These are phyloP conservation scores for Ptilorrhoa leucosticta DNA, from an alignment of 2,113 vertebrate genomes.

Conservation along the genomic window DNA sequence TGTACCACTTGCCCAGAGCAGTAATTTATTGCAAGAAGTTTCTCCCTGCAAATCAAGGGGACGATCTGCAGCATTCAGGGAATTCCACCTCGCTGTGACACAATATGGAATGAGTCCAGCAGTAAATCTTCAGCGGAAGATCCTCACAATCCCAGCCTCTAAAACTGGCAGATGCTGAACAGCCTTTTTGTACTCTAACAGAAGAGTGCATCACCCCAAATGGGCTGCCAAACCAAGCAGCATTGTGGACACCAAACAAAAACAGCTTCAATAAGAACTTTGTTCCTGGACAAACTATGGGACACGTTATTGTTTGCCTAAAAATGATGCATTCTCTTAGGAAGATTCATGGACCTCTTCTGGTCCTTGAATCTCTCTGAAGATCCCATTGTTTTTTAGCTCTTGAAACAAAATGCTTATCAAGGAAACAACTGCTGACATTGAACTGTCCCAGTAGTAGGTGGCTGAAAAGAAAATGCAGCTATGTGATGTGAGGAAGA, in stretches of 20 bases:
- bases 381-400: not conserved
- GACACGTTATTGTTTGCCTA: not conserved
- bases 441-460: not conserved
- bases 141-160: slow-evolving; percentile 9
- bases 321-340: not conserved
- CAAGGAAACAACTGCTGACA: slow-evolving; percentile 41
- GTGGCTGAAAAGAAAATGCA: slow-evolving; percentile 1
- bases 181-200: slow-evolving; percentile 29
- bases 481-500: slow-evolving; percentile 9
- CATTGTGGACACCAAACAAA: slow-evolving; percentile 42
- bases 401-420: slow-evolving; percentile 19
- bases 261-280: slow-evolving; percentile 39
- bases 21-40: not conserved
- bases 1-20: not conserved
- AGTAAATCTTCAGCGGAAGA: slow-evolving; percentile 19
- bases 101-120: not conserved
- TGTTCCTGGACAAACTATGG: not conserved
- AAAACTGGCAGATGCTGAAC: slow-evolving; percentile 55
- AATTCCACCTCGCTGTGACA: not conserved
- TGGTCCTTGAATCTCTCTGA: slow-evolving; percentile 17
- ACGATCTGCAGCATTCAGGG: not conserved
- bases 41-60: not conserved
- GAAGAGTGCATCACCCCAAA: slow-evolving; percentile 35
- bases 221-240: slow-evolving; percentile 48
- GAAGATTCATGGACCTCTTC: not conserved